phyloP scores from a whole-genome alignment of 2,888 invertebrate species.

The Bedellia somnulentella region DNA sequence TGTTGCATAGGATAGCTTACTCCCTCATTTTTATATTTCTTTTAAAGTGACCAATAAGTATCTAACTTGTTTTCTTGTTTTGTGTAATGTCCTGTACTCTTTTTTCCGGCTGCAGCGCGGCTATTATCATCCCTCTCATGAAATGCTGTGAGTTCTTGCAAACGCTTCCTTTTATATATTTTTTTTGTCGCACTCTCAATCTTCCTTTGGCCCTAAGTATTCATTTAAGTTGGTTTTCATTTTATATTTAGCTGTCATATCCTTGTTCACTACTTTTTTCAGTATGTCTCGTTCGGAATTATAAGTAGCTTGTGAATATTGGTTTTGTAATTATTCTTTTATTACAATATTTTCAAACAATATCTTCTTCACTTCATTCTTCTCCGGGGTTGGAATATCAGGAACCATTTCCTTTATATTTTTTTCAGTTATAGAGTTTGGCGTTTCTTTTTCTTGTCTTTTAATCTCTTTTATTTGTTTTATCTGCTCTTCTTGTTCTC shows the following conservation, averaged over 20 bases:
- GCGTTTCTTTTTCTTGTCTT: too few relatives aligned
- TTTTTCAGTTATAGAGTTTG: too few relatives aligned
- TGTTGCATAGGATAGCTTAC: conserved; percentile 7
- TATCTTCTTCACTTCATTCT: too few relatives aligned
- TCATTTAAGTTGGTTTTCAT: neutral
- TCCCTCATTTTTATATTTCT: conserved; percentile 9
- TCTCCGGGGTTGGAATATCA: too few relatives aligned
- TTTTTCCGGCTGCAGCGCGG: conserved; percentile 8
- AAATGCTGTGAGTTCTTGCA: neutral
- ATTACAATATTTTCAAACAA: too few relatives aligned
- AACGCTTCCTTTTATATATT: neutral
- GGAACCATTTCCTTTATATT: too few relatives aligned
- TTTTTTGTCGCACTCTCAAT: neutral
- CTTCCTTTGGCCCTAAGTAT: neutral
- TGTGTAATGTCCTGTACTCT: conserved; percentile 7
- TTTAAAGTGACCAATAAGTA: conserved; percentile 7
- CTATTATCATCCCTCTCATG: conserved; percentile 6
- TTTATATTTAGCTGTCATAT: neutral
- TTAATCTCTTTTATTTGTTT: too few relatives aligned
- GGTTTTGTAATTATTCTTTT: too few relatives aligned
- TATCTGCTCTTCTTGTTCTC: too few relatives aligned
- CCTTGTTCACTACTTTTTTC: neutral
- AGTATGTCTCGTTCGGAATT: neutral
- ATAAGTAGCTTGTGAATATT: too few relatives aligned
- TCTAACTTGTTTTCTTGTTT: conserved; percentile 8